Evolutionary conservation across 2,888 invertebrate species (phyloP), one percentile per base, ranked within the genome.

Genomic region (Yponomeuta malinellus): DNA sequence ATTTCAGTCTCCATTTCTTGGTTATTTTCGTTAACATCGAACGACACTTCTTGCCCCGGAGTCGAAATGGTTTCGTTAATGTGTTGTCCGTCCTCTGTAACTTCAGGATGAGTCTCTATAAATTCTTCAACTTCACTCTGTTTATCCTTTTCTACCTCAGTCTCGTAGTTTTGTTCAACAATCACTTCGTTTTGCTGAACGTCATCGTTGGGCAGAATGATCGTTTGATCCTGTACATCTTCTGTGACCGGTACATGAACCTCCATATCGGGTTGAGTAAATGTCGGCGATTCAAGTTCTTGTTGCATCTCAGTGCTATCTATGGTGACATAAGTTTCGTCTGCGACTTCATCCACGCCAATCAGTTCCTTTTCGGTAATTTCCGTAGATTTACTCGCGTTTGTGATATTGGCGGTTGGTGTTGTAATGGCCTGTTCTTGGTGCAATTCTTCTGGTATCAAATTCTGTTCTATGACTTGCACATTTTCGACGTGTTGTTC

Each of bases 401-500:
- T n/a, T 23, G 43, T 43, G 48, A 23, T 68, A 2, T 43, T n/a
- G 48, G 12, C 8, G 2, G 12, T 67, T n/a, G 43, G 8, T 15
- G 23, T 37, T 5, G 23, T 37, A 4, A 52, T 59, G 59, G 23
- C 23, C 12, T 69, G 59, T 29, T 69, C 23, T 59, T 1, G 12
- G 8, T 69, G 59, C 33, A 69, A 31, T 15, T 65, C 65, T 12
- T 65, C 65, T 68, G 15, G 43, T n/a, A 68, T 10, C 48, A 23
- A 9, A 48, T 43, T 48, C 63, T 33, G 10, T 33, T 70, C 23
- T 4, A 63, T 63, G 37, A 31, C 63, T 64, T 70, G 43, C n/a
- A 37, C n/a, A 8, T 33, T 48, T 9, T 63, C 33, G 29, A 33
- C 6, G 10, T 70, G 37, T 74, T 81, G 77, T 71, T 80, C 76